Evolutionary conservation across 2,888 invertebrate species (phyloP).

Genomic region (Platerodrilus igneus): DNA sequence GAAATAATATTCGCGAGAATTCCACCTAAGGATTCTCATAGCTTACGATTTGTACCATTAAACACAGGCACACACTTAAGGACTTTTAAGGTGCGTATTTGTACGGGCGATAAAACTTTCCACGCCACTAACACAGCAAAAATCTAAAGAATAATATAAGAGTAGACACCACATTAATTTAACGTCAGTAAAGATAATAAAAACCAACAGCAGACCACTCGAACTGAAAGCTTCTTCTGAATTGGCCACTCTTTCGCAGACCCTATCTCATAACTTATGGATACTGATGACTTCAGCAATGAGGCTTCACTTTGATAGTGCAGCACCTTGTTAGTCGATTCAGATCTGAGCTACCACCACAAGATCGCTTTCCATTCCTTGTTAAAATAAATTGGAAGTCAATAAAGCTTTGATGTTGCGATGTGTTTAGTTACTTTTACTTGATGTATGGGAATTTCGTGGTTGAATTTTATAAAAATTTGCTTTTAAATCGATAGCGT

Average conservation of each 20-base stretch:
- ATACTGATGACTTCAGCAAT: conserved; percentile 73
- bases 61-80: conserved; percentile 24
- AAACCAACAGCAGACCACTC: conserved; percentile 40
- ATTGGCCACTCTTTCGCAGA: conserved; percentile 41
- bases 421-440: conserved; percentile 31
- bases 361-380: conserved; percentile 35
- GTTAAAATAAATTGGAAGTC: conserved; percentile 49
- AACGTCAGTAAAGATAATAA: conserved; percentile 43
- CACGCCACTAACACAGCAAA: conserved; percentile 36
- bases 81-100: too few relatives aligned
- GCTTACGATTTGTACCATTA: conserved; percentile 10
- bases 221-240: conserved; percentile 39
- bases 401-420: conserved; percentile 45
- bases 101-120: conserved; percentile 36
- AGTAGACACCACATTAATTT: conserved; percentile 41
- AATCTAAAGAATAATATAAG: conserved; percentile 36
- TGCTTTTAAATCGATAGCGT: too few relatives aligned
- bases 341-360: conserved; percentile 16
- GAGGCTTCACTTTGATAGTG: conserved; percentile 47
- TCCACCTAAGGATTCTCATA: conserved; percentile 9
- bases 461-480: too few relatives aligned
- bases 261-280: conserved; percentile 65
- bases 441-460: too few relatives aligned
- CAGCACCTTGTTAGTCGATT: conserved; percentile 43
- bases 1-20: too few relatives aligned